phyloP scores from a whole-genome alignment of 2,888 invertebrate species.

The Acleris literana region DNA sequence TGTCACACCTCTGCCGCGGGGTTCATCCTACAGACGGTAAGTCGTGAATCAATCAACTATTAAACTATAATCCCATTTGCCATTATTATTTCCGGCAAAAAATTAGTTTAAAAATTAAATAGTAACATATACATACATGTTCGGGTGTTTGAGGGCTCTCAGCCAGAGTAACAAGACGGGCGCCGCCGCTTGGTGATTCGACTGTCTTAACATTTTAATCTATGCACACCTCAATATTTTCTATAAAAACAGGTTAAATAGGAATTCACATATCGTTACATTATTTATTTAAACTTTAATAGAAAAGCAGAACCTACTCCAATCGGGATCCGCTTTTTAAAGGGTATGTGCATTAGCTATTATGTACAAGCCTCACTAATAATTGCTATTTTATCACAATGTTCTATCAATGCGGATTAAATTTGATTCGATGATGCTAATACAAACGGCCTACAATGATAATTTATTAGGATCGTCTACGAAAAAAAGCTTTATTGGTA shows the following conservation, averaged over 20 bases:
- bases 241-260: conserved; percentile 48
- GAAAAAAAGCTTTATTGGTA: conserved; percentile 21
- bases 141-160: conserved; percentile 52
- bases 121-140: conserved; percentile 57
- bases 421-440: conserved; percentile 32
- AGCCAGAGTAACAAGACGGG: conserved; percentile 63
- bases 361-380: conserved; percentile 62
- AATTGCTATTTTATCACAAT: conserved; percentile 39
- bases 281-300: conserved; percentile 43
- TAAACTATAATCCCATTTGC: conserved; percentile 77
- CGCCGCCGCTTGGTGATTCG: conserved; percentile 69
- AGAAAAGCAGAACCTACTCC: conserved; percentile 51
- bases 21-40: conserved; percentile 46
- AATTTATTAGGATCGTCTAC: conserved; percentile 28
- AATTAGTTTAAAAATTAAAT: conserved; percentile 50
- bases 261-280: conserved; percentile 37
- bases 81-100: conserved; percentile 64
- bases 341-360: conserved; percentile 49
- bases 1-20: conserved; percentile 56
- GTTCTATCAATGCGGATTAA: conserved; percentile 52
- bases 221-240: conserved; percentile 51
- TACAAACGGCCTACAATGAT: conserved; percentile 26
- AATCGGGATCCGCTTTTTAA: conserved; percentile 49
- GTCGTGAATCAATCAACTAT: conserved; percentile 55
- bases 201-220: conserved; percentile 62